Base-by-base conservation (phyloP, 2,888 invertebrate genomes). In the Lampropteryx suffumata region DNA sequence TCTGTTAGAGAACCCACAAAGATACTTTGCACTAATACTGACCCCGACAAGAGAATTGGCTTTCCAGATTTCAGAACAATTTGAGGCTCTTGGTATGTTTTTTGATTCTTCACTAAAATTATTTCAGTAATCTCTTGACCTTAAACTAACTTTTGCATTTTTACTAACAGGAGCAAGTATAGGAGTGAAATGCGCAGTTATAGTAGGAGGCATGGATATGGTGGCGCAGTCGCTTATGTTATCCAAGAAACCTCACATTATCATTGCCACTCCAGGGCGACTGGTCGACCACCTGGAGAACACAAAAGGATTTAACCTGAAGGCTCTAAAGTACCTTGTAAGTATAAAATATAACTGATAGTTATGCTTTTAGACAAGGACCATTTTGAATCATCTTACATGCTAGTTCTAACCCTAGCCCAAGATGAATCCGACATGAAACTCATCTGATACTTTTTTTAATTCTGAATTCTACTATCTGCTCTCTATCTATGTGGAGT, bases 121-220 rank as follows among this genome's bases (percentile, higher is more conserved):
- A 21, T 3, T 21, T 21, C 5, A 5, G 21, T 21, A 21, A 21
- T 21, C 21, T 34, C 27, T 27, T 27, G 27, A 1, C 8, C 27
- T 5, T 21, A 21, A 21, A n/a, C n/a, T n/a, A n/a, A n/a, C n/a
- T n/a, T n/a, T n/a, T n/a, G n/a, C n/a, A n/a, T n/a, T n/a, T 42
- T 24, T 24, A 24, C 7, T 24, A 24, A 10, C 37, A 95, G 96
- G 97, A 46, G 92, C 96, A 9, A 93, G 94, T 55, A 97, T 99
- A 76, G 99, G 99, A 29, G 95, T 99, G 0, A 97, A 98, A 91
- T 97, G 96, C 85, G 97, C 95, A 44, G 99, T 99, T 0, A 95
- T 99, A 70, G 99, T 99, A 2, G 99, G 99, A 36, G 99, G 99
- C 0, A 98, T 99, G 94, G 99, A 99, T 75, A 99, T 99, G 98